Evolutionary conservation across 2,113 vertebrate species (phyloP).

Genomic region (rabbit (Oryctolagus cuniculus)): DNA sequence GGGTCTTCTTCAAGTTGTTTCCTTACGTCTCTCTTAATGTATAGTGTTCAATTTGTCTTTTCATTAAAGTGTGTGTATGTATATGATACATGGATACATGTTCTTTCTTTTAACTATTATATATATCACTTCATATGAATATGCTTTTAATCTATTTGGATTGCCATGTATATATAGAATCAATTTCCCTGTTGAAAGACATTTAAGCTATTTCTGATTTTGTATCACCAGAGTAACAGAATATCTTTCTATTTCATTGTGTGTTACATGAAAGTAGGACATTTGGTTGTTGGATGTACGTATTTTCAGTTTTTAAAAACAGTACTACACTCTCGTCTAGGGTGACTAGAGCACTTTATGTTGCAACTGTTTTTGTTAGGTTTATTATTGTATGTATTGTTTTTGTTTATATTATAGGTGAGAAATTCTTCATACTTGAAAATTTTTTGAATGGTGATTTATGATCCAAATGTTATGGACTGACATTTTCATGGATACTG

Average conservation of each 20-base stretch:
- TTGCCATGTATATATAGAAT: neutral
- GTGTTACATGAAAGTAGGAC: neutral
- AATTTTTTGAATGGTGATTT: constrained; percentile 40
- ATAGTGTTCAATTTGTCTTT: neutral
- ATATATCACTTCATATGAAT: neutral
- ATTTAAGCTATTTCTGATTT: constrained; percentile 1
- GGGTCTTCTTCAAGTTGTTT: neutral
- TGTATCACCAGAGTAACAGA: neutral
- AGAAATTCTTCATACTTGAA: neutral
- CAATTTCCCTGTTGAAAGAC: neutral
- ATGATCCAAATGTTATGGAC: neutral
- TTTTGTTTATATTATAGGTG: constrained; percentile 14
- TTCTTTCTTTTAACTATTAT: neutral
- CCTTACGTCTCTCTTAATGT: neutral
- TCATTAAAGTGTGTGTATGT: neutral
- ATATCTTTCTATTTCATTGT: neutral
- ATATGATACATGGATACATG: neutral
- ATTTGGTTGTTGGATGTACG: neutral
- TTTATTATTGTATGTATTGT: neutral
- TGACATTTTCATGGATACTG: neutral
- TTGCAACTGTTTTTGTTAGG: constrained; percentile 6
- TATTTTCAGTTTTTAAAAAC: neutral
- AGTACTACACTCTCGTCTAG: neutral
- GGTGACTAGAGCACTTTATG: neutral
- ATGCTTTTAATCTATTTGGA: neutral